phyloP scores from a whole-genome alignment of 1,140 invertebrate genomes.

The Magallana gigas region DNA sequence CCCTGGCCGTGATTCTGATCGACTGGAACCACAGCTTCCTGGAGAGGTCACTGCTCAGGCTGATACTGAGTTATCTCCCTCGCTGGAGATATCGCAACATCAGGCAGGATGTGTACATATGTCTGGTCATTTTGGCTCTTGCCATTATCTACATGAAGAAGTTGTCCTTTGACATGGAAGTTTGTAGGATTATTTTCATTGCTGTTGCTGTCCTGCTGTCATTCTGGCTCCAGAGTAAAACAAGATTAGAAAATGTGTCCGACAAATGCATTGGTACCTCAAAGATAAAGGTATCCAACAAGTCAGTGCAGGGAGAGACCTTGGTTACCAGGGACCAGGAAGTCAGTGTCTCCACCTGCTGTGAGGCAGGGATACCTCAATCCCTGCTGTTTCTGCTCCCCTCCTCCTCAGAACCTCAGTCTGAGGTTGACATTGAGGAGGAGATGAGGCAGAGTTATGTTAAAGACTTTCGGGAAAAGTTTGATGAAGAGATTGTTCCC shows the following conservation, averaged over 20 bases:
- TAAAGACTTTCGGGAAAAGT: background rate
- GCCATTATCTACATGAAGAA: background rate
- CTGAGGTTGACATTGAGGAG: background rate
- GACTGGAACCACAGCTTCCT: conserved; percentile 13
- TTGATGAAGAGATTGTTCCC: background rate
- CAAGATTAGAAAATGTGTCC: background rate
- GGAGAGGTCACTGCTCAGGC: background rate
- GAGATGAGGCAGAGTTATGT: background rate
- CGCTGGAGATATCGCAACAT: background rate
- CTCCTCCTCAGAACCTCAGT: background rate
- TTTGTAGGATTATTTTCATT: too few relatives aligned
- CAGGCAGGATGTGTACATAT: background rate
- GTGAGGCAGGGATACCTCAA: background rate
- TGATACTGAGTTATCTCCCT: conserved; percentile 7
- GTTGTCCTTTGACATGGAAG: too few relatives aligned
- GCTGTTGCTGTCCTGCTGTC: too few relatives aligned
- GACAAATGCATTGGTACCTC: conserved; percentile 7
- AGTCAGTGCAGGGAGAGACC: background rate
- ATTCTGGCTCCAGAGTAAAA: conserved; percentile 11
- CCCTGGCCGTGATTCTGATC: background rate
- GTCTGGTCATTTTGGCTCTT: background rate
- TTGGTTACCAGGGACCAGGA: background rate
- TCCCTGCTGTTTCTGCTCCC: background rate
- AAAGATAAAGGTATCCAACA: background rate
- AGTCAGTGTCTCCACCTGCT: conserved; percentile 9